Evolutionary conservation across 2,113 vertebrate genomes (phyloP).

Genomic region (Turdus rufiventris): DNA sequence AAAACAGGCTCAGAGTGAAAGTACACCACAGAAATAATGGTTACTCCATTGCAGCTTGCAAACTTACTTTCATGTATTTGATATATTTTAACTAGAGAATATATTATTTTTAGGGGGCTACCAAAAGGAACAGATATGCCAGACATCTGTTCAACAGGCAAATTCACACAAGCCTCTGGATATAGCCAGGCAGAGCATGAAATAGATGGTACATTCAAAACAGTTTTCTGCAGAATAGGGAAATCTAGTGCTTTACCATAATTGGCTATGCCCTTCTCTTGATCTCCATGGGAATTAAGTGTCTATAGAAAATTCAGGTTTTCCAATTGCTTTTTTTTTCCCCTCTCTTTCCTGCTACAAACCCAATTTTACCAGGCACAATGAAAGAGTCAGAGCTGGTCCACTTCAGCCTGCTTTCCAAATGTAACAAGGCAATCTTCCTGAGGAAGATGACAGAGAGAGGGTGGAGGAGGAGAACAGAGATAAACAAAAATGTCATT

Average conservation of each 20-base stretch:
- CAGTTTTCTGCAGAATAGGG: neutral
- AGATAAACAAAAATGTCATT: neutral
- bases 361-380: neutral
- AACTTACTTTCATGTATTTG: neutral
- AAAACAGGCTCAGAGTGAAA: neutral
- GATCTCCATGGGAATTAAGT: neutral
- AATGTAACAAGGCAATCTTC: neutral
- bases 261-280: neutral
- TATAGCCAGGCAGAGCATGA: neutral
- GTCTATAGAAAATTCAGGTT: neutral
- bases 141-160: neutral
- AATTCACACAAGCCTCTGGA: neutral
- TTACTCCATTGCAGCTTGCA: neutral
- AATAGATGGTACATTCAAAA: neutral
- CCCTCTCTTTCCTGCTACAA: neutral
- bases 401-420: neutral
- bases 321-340: neutral
- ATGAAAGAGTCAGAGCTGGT: neutral
- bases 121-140: neutral
- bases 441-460: neutral
- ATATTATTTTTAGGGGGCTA: neutral
- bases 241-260: neutral
- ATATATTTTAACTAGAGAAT: neutral
- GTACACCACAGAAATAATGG: neutral
- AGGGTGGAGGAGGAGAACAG: neutral